These are phyloP conservation scores for Pollachius pollachius DNA, from an alignment of 2,113 vertebrate species.

Conservation along the genomic window DNA sequence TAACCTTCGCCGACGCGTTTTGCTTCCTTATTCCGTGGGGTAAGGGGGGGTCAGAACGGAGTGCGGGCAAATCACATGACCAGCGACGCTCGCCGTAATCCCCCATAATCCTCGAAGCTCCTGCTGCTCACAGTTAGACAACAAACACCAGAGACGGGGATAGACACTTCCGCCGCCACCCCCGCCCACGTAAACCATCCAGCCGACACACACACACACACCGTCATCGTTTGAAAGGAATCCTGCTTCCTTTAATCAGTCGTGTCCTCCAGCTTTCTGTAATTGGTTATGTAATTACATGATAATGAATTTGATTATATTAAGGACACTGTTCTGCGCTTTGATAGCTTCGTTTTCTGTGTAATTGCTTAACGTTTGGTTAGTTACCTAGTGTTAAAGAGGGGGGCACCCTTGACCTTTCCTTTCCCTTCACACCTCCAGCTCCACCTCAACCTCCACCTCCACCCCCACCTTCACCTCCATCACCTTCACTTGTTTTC, in stretches of 20 bases:
- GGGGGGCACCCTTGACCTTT: no score
- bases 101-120: conserved; percentile 61
- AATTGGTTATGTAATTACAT: neutral
- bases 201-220: no score
- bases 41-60: conserved; percentile 69
- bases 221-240: neutral
- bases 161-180: conserved; percentile 39
- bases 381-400: no score
- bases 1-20: conserved; percentile 63
- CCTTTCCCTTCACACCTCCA: no score
- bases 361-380: no score
- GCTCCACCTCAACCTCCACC: no score
- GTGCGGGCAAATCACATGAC: conserved; percentile 67
- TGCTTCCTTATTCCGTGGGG: conserved; percentile 60
- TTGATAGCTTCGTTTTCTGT: no score
- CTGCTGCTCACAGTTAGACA: conserved; percentile 46
- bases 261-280: conserved; percentile 1
- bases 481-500: no score
- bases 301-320: no score
- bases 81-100: conserved; percentile 62
- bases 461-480: no score
- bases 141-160: conserved; percentile 49
- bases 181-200: neutral
- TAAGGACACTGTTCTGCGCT: no score
- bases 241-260: neutral